Conservation (phyloP, 2,888 invertebrate genomes). For the Dexiosoma caninum region DNA sequence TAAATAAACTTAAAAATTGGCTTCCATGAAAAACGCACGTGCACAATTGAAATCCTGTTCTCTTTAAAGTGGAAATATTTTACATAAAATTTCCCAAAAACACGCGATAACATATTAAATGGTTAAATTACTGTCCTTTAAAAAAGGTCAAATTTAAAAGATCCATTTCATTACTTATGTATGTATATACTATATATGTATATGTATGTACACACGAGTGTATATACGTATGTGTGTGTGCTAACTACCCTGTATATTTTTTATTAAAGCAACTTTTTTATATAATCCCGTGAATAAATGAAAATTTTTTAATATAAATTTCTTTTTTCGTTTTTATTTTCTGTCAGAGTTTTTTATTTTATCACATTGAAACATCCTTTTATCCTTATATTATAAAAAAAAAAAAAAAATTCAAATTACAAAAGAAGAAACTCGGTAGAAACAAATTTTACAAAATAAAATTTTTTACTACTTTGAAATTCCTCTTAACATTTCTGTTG, state of each 20-base stretch:
- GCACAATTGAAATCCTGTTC: too few relatives aligned
- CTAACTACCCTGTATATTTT: slow-evolving; percentile 39
- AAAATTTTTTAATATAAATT: slow-evolving; percentile 56
- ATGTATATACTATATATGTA: too few relatives aligned
- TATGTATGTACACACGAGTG: too few relatives aligned
- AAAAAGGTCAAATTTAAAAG: neutral
- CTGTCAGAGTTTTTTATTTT: slow-evolving; percentile 58
- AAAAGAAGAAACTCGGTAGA: slow-evolving; percentile 19
- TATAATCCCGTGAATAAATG: slow-evolving; percentile 54
- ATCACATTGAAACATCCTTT: slow-evolving; percentile 58
- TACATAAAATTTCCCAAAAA: too few relatives aligned
- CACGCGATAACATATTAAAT: too few relatives aligned
- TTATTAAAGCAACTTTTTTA: slow-evolving; percentile 55
- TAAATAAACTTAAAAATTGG: too few relatives aligned
- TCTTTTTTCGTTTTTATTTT: slow-evolving; percentile 53
- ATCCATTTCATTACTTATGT: neutral
- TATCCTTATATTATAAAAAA: slow-evolving; percentile 54
- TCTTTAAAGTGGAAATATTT: too few relatives aligned
- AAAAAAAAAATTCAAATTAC: too few relatives aligned
- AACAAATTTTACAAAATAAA: slow-evolving; percentile 53
- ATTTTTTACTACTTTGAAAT: slow-evolving; percentile 58
- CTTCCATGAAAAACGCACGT: too few relatives aligned
- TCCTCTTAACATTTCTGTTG: slow-evolving; percentile 57
- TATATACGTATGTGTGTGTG: neutral
- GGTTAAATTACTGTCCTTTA: neutral